A percentile compares a stretch with the other conserved stretches of the same genome.
Conservation (phyloP, 1,140 invertebrate species). For the Sitophilus oryzae region DNA sequence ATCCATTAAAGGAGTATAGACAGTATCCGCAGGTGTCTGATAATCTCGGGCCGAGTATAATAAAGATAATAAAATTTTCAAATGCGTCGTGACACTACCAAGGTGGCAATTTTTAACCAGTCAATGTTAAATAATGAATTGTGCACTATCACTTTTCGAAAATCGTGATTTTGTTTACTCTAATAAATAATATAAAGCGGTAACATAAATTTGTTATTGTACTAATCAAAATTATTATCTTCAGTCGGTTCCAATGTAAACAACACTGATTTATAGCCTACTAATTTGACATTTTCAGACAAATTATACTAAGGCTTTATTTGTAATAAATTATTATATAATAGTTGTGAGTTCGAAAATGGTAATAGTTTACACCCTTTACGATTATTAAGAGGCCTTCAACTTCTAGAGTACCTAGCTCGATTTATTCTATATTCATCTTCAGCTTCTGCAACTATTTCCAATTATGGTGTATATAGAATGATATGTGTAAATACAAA, state of each 20-base stretch:
- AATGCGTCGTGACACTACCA: constrained; percentile 30
- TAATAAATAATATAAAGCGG: constrained; percentile 21
- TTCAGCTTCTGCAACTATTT: too few relatives aligned
- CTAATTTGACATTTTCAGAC: neutral
- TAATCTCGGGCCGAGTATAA: constrained; percentile 25
- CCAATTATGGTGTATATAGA: too few relatives aligned
- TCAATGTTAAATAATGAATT: constrained; percentile 18
- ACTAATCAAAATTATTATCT: neutral
- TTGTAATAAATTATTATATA: neutral
- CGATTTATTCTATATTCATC: too few relatives aligned
- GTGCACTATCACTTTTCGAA: constrained; percentile 29
- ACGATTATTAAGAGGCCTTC: too few relatives aligned
- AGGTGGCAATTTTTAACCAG: constrained; percentile 28
- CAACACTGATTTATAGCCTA: neutral
- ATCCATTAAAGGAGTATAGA: constrained; percentile 24
- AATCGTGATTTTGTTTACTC: constrained; percentile 25
- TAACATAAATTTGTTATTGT: constrained; percentile 4
- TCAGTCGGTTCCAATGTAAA: constrained; percentile 1
- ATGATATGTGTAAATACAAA: too few relatives aligned
- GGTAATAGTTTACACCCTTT: too few relatives aligned
- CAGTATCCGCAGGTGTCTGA: constrained; percentile 28
- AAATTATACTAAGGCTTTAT: neutral
- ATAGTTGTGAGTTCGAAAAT: too few relatives aligned
- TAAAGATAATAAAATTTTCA: constrained; percentile 23
- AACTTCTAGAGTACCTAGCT: too few relatives aligned